Percentiles rank a stretch among this genome's conserved stretches.
phyloP scores from a whole-genome alignment of 2,888 invertebrate genomes.

The Alloscopus bannaensis region DNA sequence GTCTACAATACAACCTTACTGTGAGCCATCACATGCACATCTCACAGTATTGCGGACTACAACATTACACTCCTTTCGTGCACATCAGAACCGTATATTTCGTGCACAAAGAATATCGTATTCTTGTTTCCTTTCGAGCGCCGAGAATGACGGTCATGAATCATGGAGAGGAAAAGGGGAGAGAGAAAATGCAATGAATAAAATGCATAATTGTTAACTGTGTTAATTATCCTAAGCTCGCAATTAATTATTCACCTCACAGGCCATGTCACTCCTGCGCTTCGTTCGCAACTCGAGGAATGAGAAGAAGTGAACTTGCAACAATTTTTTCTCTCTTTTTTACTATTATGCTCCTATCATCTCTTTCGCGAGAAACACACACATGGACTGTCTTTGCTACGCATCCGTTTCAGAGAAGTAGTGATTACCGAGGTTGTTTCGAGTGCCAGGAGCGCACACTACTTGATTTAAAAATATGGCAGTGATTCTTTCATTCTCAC shows the following conservation, averaged over 20 bases:
- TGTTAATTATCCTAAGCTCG: slow-evolving; percentile 60
- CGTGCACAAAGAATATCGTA: not conserved
- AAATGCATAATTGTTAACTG: slow-evolving; percentile 56
- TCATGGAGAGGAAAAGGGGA: too few relatives aligned
- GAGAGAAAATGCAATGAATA: slow-evolving; percentile 52
- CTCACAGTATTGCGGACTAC: too few relatives aligned
- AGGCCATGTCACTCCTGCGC: slow-evolving; percentile 53
- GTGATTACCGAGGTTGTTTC: too few relatives aligned
- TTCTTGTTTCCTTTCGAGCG: not conserved
- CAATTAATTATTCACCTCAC: slow-evolving; percentile 65
- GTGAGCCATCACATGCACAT: too few relatives aligned
- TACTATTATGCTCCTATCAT: too few relatives aligned
- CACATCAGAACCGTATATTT: too few relatives aligned
- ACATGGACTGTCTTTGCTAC: not conserved
- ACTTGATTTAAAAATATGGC: slow-evolving; percentile 61
- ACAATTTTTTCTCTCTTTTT: slow-evolving; percentile 9
- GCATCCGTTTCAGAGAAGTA: slow-evolving; percentile 1
- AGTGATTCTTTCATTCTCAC: slow-evolving; percentile 61
- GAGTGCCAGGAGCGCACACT: not conserved
- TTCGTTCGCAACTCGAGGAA: not conserved
- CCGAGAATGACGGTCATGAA: too few relatives aligned
- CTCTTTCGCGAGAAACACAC: not conserved
- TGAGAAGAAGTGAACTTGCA: slow-evolving; percentile 6
- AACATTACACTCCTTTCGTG: too few relatives aligned
- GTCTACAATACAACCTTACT: too few relatives aligned